These are phyloP conservation scores for Agonopterix alstromeriana DNA, from an alignment of 2,888 invertebrate genomes.

Conservation along the genomic window DNA sequence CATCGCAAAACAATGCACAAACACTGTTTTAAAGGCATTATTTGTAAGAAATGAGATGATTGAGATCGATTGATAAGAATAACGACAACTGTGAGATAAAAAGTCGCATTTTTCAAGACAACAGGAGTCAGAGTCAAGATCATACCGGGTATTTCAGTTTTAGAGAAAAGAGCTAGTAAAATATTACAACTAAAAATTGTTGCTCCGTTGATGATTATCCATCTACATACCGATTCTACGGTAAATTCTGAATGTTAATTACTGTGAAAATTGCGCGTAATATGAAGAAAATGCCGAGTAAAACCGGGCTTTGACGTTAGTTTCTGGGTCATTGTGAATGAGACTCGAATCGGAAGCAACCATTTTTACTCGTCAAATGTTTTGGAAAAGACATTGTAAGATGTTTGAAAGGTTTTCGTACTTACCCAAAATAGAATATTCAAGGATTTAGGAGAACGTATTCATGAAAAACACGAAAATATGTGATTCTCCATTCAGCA, in stretches of 20 bases:
- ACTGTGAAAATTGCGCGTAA: constrained; percentile 34
- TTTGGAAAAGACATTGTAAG: not conserved
- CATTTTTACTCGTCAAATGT: constrained; percentile 23
- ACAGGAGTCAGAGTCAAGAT: constrained; percentile 15
- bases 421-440: constrained; percentile 68
- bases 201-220: not conserved
- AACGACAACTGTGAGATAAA: constrained; percentile 63
- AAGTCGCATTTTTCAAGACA: constrained; percentile 27
- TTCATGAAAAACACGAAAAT: constrained; percentile 72
- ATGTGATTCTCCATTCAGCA: constrained; percentile 72
- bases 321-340: constrained; percentile 65
- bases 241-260: constrained; percentile 14
- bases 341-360: constrained; percentile 42
- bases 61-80: constrained; percentile 51
- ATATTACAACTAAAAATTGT: too few relatives aligned
- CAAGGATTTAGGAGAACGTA: constrained; percentile 59
- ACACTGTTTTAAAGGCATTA: constrained; percentile 25
- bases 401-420: constrained; percentile 21
- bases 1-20: constrained; percentile 34
- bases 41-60: constrained; percentile 42
- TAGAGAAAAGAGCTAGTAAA: too few relatives aligned
- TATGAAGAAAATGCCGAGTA: constrained; percentile 44
- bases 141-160: constrained; percentile 16
- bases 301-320: constrained; percentile 71
- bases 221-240: not conserved